These are phyloP conservation scores for Drosophila parvula DNA, from an alignment of 1,140 invertebrate species.

Conservation along the genomic window DNA sequence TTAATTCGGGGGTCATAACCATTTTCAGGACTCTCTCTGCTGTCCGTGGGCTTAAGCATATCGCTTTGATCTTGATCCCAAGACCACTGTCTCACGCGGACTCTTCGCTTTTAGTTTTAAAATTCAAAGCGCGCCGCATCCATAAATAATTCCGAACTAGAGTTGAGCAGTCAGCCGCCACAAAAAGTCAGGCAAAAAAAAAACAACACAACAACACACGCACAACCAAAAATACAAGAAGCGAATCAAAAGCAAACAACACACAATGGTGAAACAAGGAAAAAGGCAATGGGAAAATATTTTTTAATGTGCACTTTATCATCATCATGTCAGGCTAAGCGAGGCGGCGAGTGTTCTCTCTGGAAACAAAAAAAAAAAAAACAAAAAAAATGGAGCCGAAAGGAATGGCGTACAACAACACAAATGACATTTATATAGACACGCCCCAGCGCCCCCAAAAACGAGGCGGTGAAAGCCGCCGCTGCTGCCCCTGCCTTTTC, in stretches of 20 bases:
- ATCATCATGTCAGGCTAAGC: conserved; percentile 78
- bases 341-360: conserved; percentile 15
- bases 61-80: conserved; percentile 12
- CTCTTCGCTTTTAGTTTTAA: conserved; percentile 26
- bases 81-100: too few relatives aligned
- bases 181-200: conserved; percentile 12
- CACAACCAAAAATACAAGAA: conserved; percentile 15
- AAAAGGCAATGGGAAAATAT: conserved; percentile 68
- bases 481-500: conserved; percentile 7
- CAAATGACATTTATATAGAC: conserved; percentile 81
- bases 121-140: conserved; percentile 59
- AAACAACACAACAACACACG: not conserved
- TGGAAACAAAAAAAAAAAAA: conserved; percentile 23
- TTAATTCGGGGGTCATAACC: too few relatives aligned
- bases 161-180: conserved; percentile 33
- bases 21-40: not conserved
- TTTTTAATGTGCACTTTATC: conserved; percentile 80
- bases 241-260: conserved; percentile 27
- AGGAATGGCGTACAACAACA: conserved; percentile 37
- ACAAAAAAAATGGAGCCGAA: conserved; percentile 1
- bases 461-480: not conserved
- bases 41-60: not conserved
- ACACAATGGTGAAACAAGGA: conserved; percentile 39
- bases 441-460: conserved; percentile 55
- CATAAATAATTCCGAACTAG: conserved; percentile 63